Evolutionary conservation across 2,888 invertebrate genomes (phyloP).

Genomic region (Caradrina clavipalpis): DNA sequence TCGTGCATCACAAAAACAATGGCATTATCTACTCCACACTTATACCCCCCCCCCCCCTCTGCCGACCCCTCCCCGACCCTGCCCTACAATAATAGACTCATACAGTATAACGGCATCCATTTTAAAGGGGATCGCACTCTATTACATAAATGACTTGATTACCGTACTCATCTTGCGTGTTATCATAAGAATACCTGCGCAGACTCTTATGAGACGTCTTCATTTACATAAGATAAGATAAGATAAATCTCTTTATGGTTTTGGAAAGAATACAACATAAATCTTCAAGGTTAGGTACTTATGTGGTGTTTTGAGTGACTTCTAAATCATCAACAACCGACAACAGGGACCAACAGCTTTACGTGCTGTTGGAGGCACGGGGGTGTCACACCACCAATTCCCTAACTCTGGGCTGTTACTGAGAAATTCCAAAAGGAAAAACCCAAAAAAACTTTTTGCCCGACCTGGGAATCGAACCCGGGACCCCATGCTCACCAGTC

Average conservation of each 20-base stretch:
- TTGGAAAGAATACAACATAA: neutral
- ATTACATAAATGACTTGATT: conserved; percentile 49
- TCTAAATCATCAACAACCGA: too few species aligned
- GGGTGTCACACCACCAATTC: too few species aligned
- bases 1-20: neutral
- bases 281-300: neutral
- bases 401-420: too few species aligned
- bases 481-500: too few species aligned
- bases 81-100: conserved; percentile 22
- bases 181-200: conserved; percentile 12
- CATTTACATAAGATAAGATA: neutral
- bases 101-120: conserved; percentile 34
- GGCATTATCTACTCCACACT: neutral
- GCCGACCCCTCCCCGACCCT: neutral
- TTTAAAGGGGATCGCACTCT: conserved; percentile 36
- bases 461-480: too few species aligned
- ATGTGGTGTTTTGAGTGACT: too few species aligned
- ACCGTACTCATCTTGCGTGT: conserved; percentile 29
- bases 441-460: too few species aligned
- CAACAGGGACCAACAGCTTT: too few species aligned
- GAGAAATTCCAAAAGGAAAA: too few species aligned
- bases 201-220: neutral
- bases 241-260: neutral
- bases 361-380: too few species aligned
- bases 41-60: neutral